Conservation (phyloP, 2,113 vertebrate species). For the Chiloscyllium plagiosum region DNA sequence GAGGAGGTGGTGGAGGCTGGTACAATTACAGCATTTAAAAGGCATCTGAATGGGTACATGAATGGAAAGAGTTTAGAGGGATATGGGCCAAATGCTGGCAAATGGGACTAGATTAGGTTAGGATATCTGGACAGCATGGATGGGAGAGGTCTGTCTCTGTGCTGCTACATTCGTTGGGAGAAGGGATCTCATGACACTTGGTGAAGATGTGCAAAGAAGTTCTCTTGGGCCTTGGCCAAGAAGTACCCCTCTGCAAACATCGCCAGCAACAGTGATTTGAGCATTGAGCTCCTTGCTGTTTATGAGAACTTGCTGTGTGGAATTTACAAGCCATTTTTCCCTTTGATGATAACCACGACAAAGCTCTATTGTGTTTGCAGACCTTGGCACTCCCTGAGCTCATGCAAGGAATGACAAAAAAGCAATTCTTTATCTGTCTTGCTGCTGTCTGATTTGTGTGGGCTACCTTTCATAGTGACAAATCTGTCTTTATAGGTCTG, state of each 20-base stretch:
- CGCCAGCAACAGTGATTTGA: neutral
- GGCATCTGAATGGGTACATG: too few relatives aligned
- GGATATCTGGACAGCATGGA: too few relatives aligned
- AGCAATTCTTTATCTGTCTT: neutral
- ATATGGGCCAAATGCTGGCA: too few relatives aligned
- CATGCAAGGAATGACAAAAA: neutral
- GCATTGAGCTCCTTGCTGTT: neutral
- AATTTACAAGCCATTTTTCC: neutral
- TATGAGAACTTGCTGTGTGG: neutral
- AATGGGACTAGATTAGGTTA: too few relatives aligned
- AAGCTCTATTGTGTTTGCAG: neutral
- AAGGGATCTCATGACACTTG: too few relatives aligned
- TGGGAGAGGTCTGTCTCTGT: too few relatives aligned
- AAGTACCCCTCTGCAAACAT: neutral
- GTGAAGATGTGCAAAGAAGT: neutral
- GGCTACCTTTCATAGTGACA: neutral
- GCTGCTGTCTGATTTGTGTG: neutral
- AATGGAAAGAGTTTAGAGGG: too few relatives aligned
- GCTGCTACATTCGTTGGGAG: too few relatives aligned
- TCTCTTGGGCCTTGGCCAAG: neutral
- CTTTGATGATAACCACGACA: neutral
- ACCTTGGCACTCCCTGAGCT: neutral
- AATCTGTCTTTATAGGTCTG: neutral
- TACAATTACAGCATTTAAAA: too few relatives aligned
- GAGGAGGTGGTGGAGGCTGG: too few relatives aligned